Evolutionary conservation across 2,888 invertebrate species (phyloP), one percentile per base, ranked within the genome.

Genomic region (Bursaphelenchus okinawaensis): DNA sequence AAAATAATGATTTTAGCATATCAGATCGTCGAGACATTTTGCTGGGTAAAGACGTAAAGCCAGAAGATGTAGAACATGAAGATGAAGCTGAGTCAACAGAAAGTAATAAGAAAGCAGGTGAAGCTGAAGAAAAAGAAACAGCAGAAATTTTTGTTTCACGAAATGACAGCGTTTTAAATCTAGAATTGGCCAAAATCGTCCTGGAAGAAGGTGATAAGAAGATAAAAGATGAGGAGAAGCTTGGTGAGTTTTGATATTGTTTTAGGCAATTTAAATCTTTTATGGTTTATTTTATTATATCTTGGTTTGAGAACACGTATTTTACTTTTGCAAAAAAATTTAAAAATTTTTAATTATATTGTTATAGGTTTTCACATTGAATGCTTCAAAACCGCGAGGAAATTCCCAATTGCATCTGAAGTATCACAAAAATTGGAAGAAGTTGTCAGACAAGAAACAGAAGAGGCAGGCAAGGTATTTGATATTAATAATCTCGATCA

Each of bases 171-270:
- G 62, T 62, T 19, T 50, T 62, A 28, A 54, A 50, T 16, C 29
- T 62, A 16, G 55, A 62, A 8, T 29, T 62, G n/a, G 55, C 40
- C 19, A 27, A 29, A 16, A 62, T 62, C 24, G 62, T 62, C n/a
- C 19, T 55, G 9, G 55, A 62, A 1, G 29, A 62, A 28, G 62
- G 31, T 7, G n/a, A 56, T 24, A 55, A 29, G 6, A 1, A 22
- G 1, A 9, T 56, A n/a, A 12, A 22, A 9, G 26, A 24, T 22
- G 20, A 19, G 12, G 29, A 56, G 26, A 40, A 40, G 40, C 40
- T n/a, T n/a, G 40, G 40, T 40, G n/a, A 40, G 40, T 3, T 40
- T 16, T 40, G 12, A 6, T 16, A 40, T 4, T 40, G 12, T 40
- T 3, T 40, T n/a, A 40, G n/a, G n/a, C n/a, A n/a, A n/a, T n/a